These are phyloP conservation scores for Phodopus roborovskii DNA, from an alignment of 2,113 vertebrate species.

Conservation along the genomic window DNA sequence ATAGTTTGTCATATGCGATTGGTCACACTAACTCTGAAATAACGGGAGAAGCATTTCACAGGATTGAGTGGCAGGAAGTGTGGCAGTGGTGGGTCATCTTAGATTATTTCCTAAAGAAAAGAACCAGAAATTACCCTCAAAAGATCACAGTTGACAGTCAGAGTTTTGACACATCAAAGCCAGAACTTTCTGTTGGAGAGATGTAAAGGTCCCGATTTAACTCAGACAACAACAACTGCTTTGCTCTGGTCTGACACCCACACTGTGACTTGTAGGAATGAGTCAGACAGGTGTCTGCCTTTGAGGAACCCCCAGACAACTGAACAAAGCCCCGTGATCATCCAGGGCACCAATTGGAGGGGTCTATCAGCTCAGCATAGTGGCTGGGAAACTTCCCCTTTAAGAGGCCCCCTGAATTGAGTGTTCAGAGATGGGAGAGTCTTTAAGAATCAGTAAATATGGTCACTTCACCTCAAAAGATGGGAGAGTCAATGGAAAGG, in stretches of 20 bases:
- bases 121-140: neutral
- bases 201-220: neutral
- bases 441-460: neutral
- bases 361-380: neutral
- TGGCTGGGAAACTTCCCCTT: neutral
- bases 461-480: neutral
- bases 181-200: conserved; percentile 4
- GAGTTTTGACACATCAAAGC: neutral
- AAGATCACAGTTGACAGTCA: neutral
- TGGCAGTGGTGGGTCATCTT: neutral
- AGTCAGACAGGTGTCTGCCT: neutral
- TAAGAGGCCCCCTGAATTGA: neutral
- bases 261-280: neutral
- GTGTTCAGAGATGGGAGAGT: neutral
- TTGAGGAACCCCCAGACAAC: conserved; percentile 1
- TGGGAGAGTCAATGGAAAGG: too few species aligned
- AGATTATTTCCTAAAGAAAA: neutral
- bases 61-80: neutral
- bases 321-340: neutral
- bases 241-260: conserved; percentile 11
- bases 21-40: neutral
- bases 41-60: neutral
- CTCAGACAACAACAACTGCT: neutral
- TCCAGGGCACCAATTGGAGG: neutral
- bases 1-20: neutral